Evolutionary conservation across 1,140 invertebrate genomes (phyloP), one percentile per base, ranked within the genome.

Genomic region (Trissolcus basalis): DNA sequence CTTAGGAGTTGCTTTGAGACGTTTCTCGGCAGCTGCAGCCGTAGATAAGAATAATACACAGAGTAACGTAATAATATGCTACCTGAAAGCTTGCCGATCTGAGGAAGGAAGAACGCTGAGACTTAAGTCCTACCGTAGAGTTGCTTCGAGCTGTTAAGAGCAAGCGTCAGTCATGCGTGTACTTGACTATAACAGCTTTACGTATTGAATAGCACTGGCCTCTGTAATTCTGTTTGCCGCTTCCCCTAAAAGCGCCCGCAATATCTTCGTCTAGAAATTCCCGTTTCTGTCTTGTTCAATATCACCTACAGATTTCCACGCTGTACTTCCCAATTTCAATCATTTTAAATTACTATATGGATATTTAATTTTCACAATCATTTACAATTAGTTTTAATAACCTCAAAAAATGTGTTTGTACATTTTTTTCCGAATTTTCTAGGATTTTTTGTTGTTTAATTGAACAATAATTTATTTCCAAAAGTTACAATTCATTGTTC

Each of bases 1-100:
- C 70, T 79, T 68, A 55, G 59, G 19, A 68, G 72, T 63, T 64
- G 58, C 61, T 75, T 71, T 60, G 77, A 79, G 71, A 74, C 61
- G 70, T 54, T 71, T 49, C 59, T 72, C 58, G 19, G 32, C 50
- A 70, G 70, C 58, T 76, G 59, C 60, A 63, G 71, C 48, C 36
- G 53, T 36, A 77, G 79, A 81, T 82, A 81, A 82, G 78, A 80
- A 80, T 82, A 81, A 80, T 76, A 72, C 6, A 27, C 77, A 54
- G 59, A 69, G 59, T 77, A 80, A 80, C 81, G 79, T 81, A 78
- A 82, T 81, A 81, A 81, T 80, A 77, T 55, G 27, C 65, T 56
- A 71, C 69, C 75, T 79, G 69, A 78, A 76, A 77, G 74, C 77
- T 74, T 19, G 61, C 70, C 47, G 44, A 67, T 51, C 71, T 55